Evolutionary conservation across 2,113 vertebrate species (phyloP).

Genomic region (Syngnathoides biaculeatus): DNA sequence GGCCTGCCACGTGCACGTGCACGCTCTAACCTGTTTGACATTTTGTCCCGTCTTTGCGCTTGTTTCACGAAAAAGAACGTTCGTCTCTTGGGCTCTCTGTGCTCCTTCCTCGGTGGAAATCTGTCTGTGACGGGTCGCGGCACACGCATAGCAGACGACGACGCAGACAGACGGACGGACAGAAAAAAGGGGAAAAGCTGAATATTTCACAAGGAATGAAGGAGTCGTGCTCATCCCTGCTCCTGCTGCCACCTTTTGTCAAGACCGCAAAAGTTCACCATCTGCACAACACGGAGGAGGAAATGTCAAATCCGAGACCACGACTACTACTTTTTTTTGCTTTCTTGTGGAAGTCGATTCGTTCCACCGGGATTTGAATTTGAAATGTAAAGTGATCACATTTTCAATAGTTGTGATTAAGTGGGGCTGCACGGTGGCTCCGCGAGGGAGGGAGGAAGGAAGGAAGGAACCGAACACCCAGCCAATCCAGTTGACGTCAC

Average conservation of each 20-base stretch:
- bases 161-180: slow-evolving; percentile 44
- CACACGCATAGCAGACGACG: slow-evolving; percentile 41
- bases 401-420: too few relatives aligned
- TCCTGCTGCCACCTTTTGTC: slow-evolving; percentile 39
- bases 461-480: too few relatives aligned
- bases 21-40: slow-evolving; percentile 74
- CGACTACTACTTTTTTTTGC: too few relatives aligned
- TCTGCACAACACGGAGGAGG: not conserved
- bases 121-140: slow-evolving; percentile 63
- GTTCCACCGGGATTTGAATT: too few relatives aligned
- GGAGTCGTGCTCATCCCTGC: slow-evolving; percentile 56
- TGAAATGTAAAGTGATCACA: too few relatives aligned
- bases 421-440: too few relatives aligned
- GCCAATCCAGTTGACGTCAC: too few relatives aligned
- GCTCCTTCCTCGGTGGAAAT: slow-evolving; percentile 75
- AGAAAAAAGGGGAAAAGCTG: slow-evolving; percentile 25
- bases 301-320: too few relatives aligned
- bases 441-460: too few relatives aligned
- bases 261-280: slow-evolving; percentile 19
- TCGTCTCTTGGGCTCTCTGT: slow-evolving; percentile 76
- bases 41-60: slow-evolving; percentile 78
- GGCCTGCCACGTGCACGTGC: slow-evolving; percentile 27
- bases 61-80: slow-evolving; percentile 78
- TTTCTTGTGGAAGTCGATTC: too few relatives aligned
- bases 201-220: slow-evolving; percentile 44